A percentile compares a stretch with the other conserved stretches of the same genome.
These are phyloP conservation scores for Struthio camelus DNA, from an alignment of 2,113 vertebrate genomes.

Conservation along the genomic window DNA sequence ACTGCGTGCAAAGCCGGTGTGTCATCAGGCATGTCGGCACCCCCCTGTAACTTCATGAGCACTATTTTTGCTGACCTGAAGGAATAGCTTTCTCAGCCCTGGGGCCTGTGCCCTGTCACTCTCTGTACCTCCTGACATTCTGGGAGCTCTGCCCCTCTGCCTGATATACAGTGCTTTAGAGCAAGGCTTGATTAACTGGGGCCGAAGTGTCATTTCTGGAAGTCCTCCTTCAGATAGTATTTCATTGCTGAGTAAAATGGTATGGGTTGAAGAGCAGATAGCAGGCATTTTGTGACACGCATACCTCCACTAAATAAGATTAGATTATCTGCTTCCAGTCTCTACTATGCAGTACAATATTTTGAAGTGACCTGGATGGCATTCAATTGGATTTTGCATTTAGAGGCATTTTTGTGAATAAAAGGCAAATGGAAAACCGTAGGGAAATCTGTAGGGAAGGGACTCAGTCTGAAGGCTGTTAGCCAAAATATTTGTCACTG, in stretches of 20 bases:
- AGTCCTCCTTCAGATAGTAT: not conserved
- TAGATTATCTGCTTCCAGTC: not conserved
- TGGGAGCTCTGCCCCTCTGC: not conserved
- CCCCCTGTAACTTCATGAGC: not conserved
- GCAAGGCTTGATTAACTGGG: not conserved
- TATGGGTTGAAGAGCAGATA: not conserved
- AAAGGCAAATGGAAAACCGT: conserved; percentile 24
- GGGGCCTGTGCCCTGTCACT: not conserved
- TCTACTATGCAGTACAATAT: not conserved
- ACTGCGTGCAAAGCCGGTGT: accelerated
- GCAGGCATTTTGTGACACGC: not conserved
- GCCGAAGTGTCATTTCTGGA: not conserved
- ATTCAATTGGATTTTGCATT: not conserved
- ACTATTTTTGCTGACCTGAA: not conserved
- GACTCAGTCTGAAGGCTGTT: not conserved
- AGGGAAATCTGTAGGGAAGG: not conserved
- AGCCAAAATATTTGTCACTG: conserved; percentile 14
- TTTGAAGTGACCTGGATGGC: not conserved
- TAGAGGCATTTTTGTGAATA: not conserved
- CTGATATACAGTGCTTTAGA: not conserved
- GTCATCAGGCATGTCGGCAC: not conserved
- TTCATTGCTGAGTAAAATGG: conserved; percentile 3
- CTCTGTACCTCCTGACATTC: not conserved
- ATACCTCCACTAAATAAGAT: not conserved
- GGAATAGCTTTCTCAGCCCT: not conserved